Base-by-base conservation (phyloP, 2,888 invertebrate species). In the Callosobruchus maculatus region DNA sequence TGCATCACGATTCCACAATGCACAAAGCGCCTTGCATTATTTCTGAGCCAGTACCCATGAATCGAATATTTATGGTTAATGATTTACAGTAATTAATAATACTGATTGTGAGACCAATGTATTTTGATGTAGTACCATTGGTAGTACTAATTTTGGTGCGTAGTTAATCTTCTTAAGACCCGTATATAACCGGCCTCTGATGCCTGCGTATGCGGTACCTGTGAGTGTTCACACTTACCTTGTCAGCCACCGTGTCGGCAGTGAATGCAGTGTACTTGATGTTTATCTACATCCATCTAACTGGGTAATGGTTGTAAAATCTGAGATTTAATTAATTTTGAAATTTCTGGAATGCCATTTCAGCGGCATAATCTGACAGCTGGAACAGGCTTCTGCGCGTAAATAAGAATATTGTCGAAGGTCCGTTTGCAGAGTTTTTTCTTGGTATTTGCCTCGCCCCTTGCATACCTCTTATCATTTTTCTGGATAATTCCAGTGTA, bases 341-440 rank as follows among this genome's bases (percentile, higher is more conserved):
- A 73, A 70, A 70, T 73, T 73, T 73, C 70, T 22, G 67, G 73
- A 73, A 73, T 73, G 73, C 73, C 49, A 49, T 49, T 49, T 49
- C 13, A 49, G 49, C 49, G 49, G 26, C 13, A 18, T 49, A 49
- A 49, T 49, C 49, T 49, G 49, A 49, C 49, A 49, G 49, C 49
- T 49, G 49, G 18, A 49, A 49, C 49, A 18, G 49, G 49, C 49
- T 18, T 49, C 49, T 18, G 18, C 13, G 49, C 49, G 49, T 49
- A 49, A 49, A 49, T 49, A 13, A 49, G 49, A 49, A 49, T 49
- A 49, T 49, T 49, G 49, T 49, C 49, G 49, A 49, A 49, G 49
- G 49, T 49, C 49, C 49, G 49, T 7, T 49, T 49, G 18, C 49
- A 18, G 49, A 18, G n/a, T 26, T 49, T 49, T 49, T 49, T 49